These are phyloP conservation scores for Calephelis virginiensis DNA, from an alignment of 1,140 invertebrate species.

Conservation along the genomic window DNA sequence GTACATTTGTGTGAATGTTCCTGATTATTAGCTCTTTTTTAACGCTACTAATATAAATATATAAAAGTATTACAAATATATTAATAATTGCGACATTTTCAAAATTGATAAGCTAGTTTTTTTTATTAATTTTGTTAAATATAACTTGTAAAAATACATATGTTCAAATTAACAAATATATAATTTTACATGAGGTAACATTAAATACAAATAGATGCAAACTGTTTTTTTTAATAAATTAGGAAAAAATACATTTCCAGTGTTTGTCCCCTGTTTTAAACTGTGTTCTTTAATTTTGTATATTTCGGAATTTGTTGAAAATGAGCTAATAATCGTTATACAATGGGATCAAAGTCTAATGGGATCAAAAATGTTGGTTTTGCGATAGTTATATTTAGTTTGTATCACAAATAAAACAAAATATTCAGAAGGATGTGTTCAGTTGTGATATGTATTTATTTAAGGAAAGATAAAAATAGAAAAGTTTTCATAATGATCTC, in stretches of 20 bases:
- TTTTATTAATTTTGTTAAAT: no score
- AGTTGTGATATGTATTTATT: constrained; percentile 76
- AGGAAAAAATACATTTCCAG: no score
- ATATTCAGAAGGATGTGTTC: constrained; percentile 71
- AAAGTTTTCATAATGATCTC: constrained; percentile 77
- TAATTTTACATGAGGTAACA: not conserved
- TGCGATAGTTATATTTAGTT: constrained; percentile 44
- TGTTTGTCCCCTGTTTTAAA: not conserved
- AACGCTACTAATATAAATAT: no score
- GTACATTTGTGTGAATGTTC: constrained; percentile 17
- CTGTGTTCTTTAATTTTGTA: not conserved
- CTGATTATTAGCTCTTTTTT: constrained; percentile 22
- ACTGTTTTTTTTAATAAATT: no score
- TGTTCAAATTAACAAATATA: not conserved
- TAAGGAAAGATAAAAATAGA: constrained; percentile 61
- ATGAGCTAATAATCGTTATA: constrained; percentile 22
- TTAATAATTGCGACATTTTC: no score
- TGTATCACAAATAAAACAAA: constrained; percentile 58
- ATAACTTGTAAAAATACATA: not conserved
- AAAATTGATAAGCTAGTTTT: no score
- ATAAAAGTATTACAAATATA: no score
- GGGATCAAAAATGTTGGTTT: constrained; percentile 50
- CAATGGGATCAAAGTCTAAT: constrained; percentile 48
- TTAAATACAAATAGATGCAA: no score
- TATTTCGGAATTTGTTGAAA: not conserved